phyloP scores from a whole-genome alignment of 2,888 invertebrate species.

The Stenchaetothrips biformis region DNA sequence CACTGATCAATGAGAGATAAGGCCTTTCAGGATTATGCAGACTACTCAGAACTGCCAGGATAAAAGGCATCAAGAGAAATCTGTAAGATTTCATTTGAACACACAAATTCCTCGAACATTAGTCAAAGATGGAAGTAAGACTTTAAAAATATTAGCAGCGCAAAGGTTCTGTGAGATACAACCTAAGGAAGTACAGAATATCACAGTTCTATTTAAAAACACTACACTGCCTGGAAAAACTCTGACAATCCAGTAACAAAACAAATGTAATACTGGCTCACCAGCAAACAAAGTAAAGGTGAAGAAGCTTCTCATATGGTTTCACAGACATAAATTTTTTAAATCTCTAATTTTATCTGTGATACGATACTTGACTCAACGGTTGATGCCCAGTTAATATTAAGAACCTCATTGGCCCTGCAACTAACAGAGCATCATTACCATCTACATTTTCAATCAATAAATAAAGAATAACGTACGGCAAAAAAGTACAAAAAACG shows the following conservation, averaged over 20 bases:
- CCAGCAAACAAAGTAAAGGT: background rate
- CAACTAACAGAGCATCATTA: too few relatives aligned
- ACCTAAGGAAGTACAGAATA: constrained; percentile 13
- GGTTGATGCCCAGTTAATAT: background rate
- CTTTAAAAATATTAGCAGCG: background rate
- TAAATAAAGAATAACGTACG: background rate
- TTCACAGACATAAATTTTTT: background rate
- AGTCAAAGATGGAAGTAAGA: background rate
- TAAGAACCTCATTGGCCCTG: background rate
- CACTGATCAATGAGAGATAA: background rate
- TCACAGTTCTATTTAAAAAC: background rate
- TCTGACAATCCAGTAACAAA: background rate
- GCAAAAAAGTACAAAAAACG: background rate
- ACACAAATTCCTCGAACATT: background rate
- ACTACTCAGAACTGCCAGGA: background rate
- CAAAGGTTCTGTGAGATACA: background rate
- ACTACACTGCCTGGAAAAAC: background rate
- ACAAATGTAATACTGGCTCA: background rate
- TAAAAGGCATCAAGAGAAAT: background rate
- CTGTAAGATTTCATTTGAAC: background rate
- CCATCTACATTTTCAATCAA: background rate
- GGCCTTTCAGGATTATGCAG: background rate
- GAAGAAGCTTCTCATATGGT: background rate
- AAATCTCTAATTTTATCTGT: background rate
- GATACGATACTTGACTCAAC: background rate